A percentile compares a stretch with the other conserved stretches of the same genome.
phyloP scores from a whole-genome alignment of 2,113 vertebrate genomes.

The Anser brachyrhynchus region DNA sequence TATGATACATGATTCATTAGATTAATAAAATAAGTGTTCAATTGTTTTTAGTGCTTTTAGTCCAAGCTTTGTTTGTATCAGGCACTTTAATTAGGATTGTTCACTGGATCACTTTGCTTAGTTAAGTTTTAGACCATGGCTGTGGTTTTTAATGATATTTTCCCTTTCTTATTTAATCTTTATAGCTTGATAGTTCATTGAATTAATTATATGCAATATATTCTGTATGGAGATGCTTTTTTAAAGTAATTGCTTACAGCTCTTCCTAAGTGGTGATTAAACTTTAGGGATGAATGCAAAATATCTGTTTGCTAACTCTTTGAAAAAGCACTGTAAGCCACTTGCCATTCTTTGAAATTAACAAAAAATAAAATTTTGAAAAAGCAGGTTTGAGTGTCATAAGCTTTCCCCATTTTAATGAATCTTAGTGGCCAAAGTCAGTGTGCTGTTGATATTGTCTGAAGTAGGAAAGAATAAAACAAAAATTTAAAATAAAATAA shows the following conservation, averaged over 20 bases:
- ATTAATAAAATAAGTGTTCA: conserved; percentile 97
- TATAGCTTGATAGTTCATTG: conserved; percentile 92
- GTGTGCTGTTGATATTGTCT: neutral
- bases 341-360: conserved; percentile 27
- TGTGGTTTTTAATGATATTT: conserved; percentile 92
- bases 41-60: conserved; percentile 90
- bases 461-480: neutral
- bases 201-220: conserved; percentile 90
- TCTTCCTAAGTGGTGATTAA: conserved; percentile 78
- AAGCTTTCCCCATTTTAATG: neutral
- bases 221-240: conserved; percentile 77
- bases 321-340: neutral
- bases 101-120: conserved; percentile 97
- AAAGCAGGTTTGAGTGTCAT: neutral
- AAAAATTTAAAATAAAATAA: neutral
- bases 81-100: conserved; percentile 96
- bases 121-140: conserved; percentile 95
- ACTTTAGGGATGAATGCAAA: conserved; percentile 68
- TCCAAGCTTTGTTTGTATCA: conserved; percentile 91
- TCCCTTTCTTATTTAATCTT: conserved; percentile 95
- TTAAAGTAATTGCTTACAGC: conserved; percentile 74
- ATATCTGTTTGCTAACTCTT: conserved; percentile 57
- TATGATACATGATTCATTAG: conserved; percentile 99
- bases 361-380: neutral
- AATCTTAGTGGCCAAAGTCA: neutral